A percentile compares a stretch with the other conserved stretches of the same genome.
These are phyloP conservation scores for Eretmocerus hayati DNA, from an alignment of 2,888 invertebrate species.

Conservation along the genomic window DNA sequence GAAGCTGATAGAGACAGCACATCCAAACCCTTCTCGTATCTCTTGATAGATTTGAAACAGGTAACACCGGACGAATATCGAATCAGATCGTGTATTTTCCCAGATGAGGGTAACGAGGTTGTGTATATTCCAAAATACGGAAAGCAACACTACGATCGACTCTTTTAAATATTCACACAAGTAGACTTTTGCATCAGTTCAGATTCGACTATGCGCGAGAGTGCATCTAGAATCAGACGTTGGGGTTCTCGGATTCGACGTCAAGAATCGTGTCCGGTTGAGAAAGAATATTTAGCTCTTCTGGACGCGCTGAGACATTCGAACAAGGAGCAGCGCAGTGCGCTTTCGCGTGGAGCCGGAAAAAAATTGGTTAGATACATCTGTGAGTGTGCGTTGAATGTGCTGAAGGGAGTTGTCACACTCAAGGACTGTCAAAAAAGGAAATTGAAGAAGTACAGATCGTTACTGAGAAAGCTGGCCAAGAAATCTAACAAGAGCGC, in stretches of 20 bases:
- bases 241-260: too few relatives aligned
- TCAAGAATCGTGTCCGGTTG: neutral
- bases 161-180: neutral
- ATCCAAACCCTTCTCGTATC: too few relatives aligned
- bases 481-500: neutral
- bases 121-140: neutral
- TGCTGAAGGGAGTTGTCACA: neutral
- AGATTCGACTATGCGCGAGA: neutral
- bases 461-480: too few relatives aligned
- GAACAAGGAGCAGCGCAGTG: neutral
- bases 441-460: neutral
- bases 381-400: neutral
- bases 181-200: neutral
- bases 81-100: neutral
- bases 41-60: conserved; percentile 1
- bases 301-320: neutral
- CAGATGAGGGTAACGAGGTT: neutral
- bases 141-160: neutral
- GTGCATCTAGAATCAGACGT: neutral
- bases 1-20: conserved; percentile 22
- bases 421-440: neutral
- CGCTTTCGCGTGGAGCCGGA: neutral
- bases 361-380: neutral
- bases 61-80: neutral
- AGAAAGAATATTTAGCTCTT: neutral